Percentiles rank a stretch among this genome's conserved stretches.
These are phyloP conservation scores for Hydriomena furcata DNA, from an alignment of 2,888 invertebrate genomes.

Conservation along the genomic window DNA sequence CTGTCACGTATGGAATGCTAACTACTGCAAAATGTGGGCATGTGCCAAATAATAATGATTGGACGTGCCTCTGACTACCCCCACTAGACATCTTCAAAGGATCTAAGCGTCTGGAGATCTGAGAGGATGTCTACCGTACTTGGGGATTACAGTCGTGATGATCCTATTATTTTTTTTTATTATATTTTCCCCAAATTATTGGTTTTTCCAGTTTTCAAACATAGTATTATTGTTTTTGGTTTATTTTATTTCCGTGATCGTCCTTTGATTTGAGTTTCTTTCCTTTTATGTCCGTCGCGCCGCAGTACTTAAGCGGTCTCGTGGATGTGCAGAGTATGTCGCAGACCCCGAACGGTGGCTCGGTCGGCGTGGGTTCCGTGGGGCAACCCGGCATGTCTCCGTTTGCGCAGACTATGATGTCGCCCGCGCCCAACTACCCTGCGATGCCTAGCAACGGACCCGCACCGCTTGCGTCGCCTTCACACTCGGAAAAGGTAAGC, in stretches of 20 bases:
- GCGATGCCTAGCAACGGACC: conserved; percentile 85
- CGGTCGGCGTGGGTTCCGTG: conserved; percentile 74
- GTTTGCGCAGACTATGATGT: conserved; percentile 86
- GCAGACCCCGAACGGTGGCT: conserved; percentile 77
- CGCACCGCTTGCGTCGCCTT: conserved; percentile 77
- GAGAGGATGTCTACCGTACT: too few relatives aligned
- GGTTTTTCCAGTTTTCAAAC: neutral
- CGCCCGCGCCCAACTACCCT: conserved; percentile 83
- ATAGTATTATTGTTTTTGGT: neutral
- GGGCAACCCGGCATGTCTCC: conserved; percentile 89
- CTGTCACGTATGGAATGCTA: too few relatives aligned
- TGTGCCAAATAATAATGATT: too few relatives aligned
- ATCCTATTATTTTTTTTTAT: too few relatives aligned
- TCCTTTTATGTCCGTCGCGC: conserved; percentile 28
- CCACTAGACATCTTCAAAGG: too few relatives aligned
- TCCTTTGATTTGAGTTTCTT: conserved; percentile 16
- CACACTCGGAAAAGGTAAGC: conserved; percentile 72
- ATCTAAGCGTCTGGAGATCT: too few relatives aligned
- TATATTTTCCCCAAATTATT: neutral
- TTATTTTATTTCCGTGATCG: neutral
- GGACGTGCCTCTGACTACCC: too few relatives aligned
- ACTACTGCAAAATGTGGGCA: too few relatives aligned
- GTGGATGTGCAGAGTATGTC: conserved; percentile 58
- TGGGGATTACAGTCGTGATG: too few relatives aligned
- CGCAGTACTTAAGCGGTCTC: conserved; percentile 29